Percentiles rank a stretch among this genome's conserved stretches.
Evolutionary conservation across 30 jellyfish, hydroid and myxozoan genomes (phyloP).

Genomic region (Pelagia noctiluca): DNA sequence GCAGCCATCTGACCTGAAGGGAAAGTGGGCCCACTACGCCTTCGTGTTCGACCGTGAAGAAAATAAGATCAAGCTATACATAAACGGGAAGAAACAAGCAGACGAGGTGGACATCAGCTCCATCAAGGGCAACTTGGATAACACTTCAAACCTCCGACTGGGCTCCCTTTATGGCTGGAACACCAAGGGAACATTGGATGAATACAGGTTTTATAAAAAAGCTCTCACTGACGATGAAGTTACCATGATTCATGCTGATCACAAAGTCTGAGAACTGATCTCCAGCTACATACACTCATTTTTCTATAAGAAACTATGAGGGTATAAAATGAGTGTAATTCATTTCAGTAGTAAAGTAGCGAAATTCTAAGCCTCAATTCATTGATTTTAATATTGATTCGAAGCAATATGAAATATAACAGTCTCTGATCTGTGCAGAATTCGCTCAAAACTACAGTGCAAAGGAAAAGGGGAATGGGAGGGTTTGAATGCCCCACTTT

Average conservation of each 20-base stretch:
- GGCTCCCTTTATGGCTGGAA: conserved; percentile 26
- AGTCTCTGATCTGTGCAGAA: too few species aligned
- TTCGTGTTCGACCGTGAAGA: conserved; percentile 18
- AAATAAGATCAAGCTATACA: conserved; percentile 3
- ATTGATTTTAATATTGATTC: too few species aligned
- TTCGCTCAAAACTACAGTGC: too few species aligned
- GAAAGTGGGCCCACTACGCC: conserved; percentile 14
- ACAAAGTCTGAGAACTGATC: conserved; percentile 5
- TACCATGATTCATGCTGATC: background rate
- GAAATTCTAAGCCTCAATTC: too few species aligned
- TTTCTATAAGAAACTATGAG: too few species aligned
- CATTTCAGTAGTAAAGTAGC: too few species aligned
- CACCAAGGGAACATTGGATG: conserved; percentile 12
- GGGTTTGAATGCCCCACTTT: too few species aligned
- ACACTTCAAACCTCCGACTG: background rate
- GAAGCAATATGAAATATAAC: too few species aligned
- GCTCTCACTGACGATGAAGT: conserved; percentile 8
- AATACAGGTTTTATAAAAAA: conserved; percentile 10
- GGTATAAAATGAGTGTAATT: too few species aligned
- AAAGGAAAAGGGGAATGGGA: too few species aligned
- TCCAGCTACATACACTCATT: too few species aligned
- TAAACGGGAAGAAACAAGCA: conserved; percentile 12
- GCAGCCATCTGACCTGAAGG: background rate
- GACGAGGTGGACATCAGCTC: conserved; percentile 4
- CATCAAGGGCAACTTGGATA: conserved; percentile 8